These are phyloP conservation scores for Athalia circularis DNA, from an alignment of 2,888 invertebrate genomes.

Conservation along the genomic window DNA sequence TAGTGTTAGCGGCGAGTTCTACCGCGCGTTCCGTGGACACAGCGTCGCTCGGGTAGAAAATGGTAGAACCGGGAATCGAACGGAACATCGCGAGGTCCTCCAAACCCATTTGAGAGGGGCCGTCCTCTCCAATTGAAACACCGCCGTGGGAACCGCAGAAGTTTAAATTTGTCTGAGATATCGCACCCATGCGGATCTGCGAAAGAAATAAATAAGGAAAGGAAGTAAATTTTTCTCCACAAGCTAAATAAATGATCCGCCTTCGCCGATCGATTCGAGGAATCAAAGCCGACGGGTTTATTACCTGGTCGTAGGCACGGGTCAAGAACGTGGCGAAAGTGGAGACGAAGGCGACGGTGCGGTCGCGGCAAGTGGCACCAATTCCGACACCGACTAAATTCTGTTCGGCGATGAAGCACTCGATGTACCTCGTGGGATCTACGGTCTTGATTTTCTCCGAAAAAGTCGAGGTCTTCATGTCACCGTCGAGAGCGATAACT, in stretches of 20 bases:
- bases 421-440: constrained; percentile 87
- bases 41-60: constrained; percentile 92
- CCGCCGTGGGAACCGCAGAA: constrained; percentile 98
- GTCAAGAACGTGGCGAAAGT: constrained; percentile 99
- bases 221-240: background rate
- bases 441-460: constrained; percentile 92
- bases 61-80: constrained; percentile 87
- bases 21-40: constrained; percentile 96
- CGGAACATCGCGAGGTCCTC: constrained; percentile 98
- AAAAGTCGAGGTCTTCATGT: constrained; percentile 99
- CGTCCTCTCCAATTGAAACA: constrained; percentile 98
- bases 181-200: constrained; percentile 98
- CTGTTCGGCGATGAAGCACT: constrained; percentile 99
- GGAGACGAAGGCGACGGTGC: constrained; percentile 95
- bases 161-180: constrained; percentile 98
- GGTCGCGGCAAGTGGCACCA: constrained; percentile 93
- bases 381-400: constrained; percentile 97
- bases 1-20: constrained; percentile 96
- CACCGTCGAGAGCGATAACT: constrained; percentile 96
- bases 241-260: background rate
- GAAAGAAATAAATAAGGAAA: constrained; percentile 21
- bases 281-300: background rate
- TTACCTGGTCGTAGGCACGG: constrained; percentile 95
- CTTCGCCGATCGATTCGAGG: background rate
- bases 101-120: constrained; percentile 99